phyloP scores from a whole-genome alignment of 2,113 vertebrate species.

The Galemys pyrenaicus region DNA sequence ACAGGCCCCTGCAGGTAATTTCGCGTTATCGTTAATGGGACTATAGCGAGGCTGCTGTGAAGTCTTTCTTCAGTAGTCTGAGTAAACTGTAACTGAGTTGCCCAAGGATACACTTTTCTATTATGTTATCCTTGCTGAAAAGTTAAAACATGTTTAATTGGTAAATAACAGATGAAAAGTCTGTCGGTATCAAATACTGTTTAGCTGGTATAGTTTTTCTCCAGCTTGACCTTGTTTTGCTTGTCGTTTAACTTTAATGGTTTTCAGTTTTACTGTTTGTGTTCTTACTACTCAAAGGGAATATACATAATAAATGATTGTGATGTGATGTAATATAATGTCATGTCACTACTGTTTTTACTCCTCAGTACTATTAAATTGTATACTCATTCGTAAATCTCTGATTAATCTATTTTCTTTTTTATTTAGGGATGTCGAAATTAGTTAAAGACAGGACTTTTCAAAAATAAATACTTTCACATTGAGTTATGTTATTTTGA shows the following conservation, averaged over 20 bases:
- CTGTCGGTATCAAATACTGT: not conserved
- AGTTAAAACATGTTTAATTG: not conserved
- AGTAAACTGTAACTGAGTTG: conserved; percentile 14
- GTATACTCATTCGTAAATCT: not conserved
- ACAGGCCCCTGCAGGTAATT: conserved; percentile 95
- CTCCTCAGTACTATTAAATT: not conserved
- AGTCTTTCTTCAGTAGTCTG: not conserved
- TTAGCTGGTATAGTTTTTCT: not conserved
- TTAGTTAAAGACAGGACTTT: conserved; percentile 5
- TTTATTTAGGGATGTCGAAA: conserved; percentile 4
- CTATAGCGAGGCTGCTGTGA: not conserved
- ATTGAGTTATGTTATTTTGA: conserved; percentile 30
- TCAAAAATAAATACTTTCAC: not conserved
- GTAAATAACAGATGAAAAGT: not conserved
- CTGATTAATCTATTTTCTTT: not conserved
- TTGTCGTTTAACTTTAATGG: conserved; percentile 26
- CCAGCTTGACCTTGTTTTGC: not conserved
- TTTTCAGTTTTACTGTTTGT: not conserved
- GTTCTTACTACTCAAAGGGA: not conserved
- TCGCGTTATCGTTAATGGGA: not conserved
- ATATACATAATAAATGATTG: not conserved
- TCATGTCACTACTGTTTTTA: conserved; percentile 23
- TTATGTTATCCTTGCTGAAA: not conserved
- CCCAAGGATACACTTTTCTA: not conserved
- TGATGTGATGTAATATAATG: conserved; percentile 29